These are phyloP conservation scores for Plagodis dolabraria DNA, from an alignment of 2,888 invertebrate genomes.

Conservation along the genomic window DNA sequence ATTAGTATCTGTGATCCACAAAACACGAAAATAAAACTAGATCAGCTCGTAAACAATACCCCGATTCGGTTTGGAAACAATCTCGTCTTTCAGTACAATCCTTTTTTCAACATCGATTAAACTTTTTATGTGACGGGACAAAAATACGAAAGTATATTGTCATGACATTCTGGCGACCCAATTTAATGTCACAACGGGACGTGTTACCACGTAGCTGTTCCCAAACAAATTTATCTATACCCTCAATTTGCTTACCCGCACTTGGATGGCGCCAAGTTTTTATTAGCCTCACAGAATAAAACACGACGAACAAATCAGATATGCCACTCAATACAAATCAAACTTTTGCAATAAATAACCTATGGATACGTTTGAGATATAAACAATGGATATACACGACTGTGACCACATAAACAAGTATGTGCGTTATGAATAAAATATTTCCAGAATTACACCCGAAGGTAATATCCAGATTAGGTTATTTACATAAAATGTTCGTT, in stretches of 20 bases:
- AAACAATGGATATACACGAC: constrained; percentile 8
- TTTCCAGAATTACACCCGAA: constrained; percentile 17
- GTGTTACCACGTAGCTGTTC: constrained; percentile 60
- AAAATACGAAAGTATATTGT: constrained; percentile 44
- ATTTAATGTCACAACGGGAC: constrained; percentile 53
- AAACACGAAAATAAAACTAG: not conserved
- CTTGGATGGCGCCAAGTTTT: constrained; percentile 64
- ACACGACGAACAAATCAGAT: constrained; percentile 25
- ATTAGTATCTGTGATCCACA: too few species aligned
- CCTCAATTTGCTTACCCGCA: constrained; percentile 63
- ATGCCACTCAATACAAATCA: constrained; percentile 13
- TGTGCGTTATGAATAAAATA: constrained; percentile 36
- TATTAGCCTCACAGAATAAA: constrained; percentile 59
- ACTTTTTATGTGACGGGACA: constrained; percentile 23
- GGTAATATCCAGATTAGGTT: constrained; percentile 25
- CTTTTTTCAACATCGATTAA: constrained; percentile 19
- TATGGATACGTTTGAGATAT: constrained; percentile 3
- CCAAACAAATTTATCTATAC: constrained; percentile 69
- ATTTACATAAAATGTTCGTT: constrained; percentile 31
- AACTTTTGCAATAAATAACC: constrained; percentile 6
- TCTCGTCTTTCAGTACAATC: not conserved
- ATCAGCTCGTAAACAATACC: constrained; percentile 5
- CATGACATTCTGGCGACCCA: constrained; percentile 45
- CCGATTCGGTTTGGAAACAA: constrained; percentile 4
- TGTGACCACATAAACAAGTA: constrained; percentile 29